These are phyloP conservation scores for Ophioderma brevispina DNA, from an alignment of 35 echinoderm and acorn worm genomes.

Conservation along the genomic window DNA sequence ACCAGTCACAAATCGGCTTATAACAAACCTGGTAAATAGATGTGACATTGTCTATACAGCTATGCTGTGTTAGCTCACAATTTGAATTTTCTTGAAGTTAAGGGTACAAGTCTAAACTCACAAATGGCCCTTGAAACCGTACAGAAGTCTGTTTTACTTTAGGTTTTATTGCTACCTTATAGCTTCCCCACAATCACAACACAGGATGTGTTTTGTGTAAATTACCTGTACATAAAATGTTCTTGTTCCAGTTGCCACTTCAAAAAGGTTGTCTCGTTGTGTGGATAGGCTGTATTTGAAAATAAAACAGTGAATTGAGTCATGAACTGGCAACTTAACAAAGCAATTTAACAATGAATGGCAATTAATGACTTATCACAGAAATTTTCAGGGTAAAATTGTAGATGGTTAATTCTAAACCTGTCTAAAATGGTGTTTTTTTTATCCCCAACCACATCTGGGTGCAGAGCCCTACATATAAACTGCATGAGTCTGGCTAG, in stretches of 20 bases:
- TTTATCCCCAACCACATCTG: neutral
- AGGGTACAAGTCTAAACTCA: neutral
- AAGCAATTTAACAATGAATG: too few relatives aligned
- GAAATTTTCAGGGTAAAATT: neutral
- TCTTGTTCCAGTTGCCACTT: constrained; percentile 13
- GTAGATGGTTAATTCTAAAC: neutral
- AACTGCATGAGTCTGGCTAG: too few relatives aligned
- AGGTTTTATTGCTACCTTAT: neutral
- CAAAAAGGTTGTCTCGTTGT: constrained; percentile 43
- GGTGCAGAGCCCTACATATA: neutral
- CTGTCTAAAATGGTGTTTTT: neutral
- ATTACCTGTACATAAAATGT: constrained; percentile 50
- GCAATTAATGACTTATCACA: too few relatives aligned
- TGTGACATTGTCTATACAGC: too few relatives aligned
- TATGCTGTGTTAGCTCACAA: too few relatives aligned
- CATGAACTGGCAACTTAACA: neutral
- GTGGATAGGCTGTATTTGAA: neutral
- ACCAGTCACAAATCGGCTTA: too few relatives aligned
- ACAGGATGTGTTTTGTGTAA: neutral
- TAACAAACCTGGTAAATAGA: too few relatives aligned
- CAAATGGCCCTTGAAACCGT: neutral
- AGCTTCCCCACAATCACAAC: neutral
- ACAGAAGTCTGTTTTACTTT: too few relatives aligned
- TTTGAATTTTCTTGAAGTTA: neutral
- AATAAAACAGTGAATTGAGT: neutral